Percentiles rank a stretch among this genome's conserved stretches.
Evolutionary conservation across 2,888 invertebrate species (phyloP).

Genomic region (Lumbricus terrestris): DNA sequence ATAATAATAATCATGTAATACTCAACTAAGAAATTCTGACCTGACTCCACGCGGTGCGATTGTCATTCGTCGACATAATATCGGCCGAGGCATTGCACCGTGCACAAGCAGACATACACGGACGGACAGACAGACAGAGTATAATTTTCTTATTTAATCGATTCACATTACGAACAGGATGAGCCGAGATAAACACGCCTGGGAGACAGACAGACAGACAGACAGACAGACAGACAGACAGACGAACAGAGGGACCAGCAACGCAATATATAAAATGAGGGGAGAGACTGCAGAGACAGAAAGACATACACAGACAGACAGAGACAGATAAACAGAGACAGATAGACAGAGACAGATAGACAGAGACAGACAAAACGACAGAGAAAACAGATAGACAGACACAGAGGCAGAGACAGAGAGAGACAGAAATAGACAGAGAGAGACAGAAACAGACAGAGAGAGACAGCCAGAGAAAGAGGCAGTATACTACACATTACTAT

Average conservation of each 20-base stretch:
- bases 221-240: not conserved
- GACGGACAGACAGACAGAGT: not conserved
- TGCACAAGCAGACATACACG: not conserved
- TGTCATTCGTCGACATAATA: not conserved
- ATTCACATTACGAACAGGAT: not conserved
- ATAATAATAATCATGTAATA: not conserved
- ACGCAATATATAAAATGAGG: no score
- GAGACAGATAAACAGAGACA: not conserved
- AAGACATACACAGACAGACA: no score
- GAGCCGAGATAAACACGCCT: constrained; percentile 4
- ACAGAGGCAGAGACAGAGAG: no score
- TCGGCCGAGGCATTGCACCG: not conserved
- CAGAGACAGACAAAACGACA: no score
- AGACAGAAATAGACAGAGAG: no score
- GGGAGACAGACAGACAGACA: not conserved
- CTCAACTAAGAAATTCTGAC: not conserved
- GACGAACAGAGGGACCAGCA: not conserved
- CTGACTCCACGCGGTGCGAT: not conserved
- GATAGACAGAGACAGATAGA: not conserved
- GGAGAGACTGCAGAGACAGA: no score
- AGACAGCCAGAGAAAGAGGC: no score
- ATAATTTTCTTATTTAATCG: constrained; percentile 10
- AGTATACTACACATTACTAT: no score
- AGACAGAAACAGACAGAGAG: no score
- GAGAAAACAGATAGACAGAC: no score